Base-by-base conservation (phyloP, 2,113 vertebrate species). In the Steatornis caripensis region DNA sequence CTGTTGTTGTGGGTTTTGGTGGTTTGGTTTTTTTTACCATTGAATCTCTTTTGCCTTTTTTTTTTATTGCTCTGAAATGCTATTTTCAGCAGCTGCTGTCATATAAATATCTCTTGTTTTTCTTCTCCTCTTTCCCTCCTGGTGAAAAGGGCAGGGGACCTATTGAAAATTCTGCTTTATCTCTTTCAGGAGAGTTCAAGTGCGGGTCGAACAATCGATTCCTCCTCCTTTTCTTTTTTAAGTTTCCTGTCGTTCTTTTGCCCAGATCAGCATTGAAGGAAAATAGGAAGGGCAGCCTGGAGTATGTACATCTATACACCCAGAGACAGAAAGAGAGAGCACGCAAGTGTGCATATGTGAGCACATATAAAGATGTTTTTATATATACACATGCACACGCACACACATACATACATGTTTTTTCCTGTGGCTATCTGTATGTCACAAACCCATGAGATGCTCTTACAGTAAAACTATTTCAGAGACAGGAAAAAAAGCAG, bases 141-240 rank as follows among this genome's bases (percentile, higher is more conserved):
- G 98, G 98, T 98, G 98, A 98, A 98, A 98, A 98, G 98, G 98
- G 98, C 98, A 98, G 97, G 98, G 98, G 98, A 98, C 98, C 98
- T 98, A 98, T 98, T 98, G 98, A 98, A 98, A 98, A 99, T 98
- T 98, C 98, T 96, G 97, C 98, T 98, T 99, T 99, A 99, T 99
- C 98, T 98, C 98, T 99, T 99, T 98, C 98, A 98, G 98, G 97
- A 97, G 98, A 99, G 99, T 99, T 99, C 99, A 99, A 99, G 99
- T 99, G 98, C 98, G 98, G 99, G 99, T 99, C 98, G 99, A 99
- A 99, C 98, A 98, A 99, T 99, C 98, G 98, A 99, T 99, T 98
- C 98, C 97, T 98, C 98, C 98, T 98, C 97, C 97, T 98, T 98
- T 98, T 98, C 98, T 98, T 99, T 98, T 98, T 98, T 98, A 98